Evolutionary conservation across 1,140 invertebrate genomes (phyloP).

Genomic region (Hydropsyche tenuis): DNA sequence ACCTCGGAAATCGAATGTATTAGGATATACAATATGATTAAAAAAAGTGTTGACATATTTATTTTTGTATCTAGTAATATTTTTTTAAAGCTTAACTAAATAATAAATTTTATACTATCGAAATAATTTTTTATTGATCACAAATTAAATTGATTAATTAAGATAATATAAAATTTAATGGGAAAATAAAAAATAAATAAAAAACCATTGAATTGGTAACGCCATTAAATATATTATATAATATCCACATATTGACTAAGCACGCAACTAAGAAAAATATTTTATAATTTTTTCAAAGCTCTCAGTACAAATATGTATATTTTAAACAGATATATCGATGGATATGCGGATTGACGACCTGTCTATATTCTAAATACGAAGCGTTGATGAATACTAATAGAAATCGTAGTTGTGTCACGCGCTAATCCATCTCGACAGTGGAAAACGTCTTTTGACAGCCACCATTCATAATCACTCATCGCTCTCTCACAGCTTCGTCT

Average conservation of each 20-base stretch:
- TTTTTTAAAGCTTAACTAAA: no score
- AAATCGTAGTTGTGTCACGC: constrained; percentile 22
- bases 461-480: constrained; percentile 24
- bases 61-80: no score
- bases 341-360: not conserved
- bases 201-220: no score
- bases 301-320: no score
- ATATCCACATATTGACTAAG: not conserved
- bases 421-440: constrained; percentile 10
- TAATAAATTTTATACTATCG: no score
- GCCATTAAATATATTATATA: not conserved
- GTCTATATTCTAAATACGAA: constrained; percentile 5
- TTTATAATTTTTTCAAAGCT: not conserved
- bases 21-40: no score
- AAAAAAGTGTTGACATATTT: no score
- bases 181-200: no score
- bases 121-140: no score
- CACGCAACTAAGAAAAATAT: not conserved
- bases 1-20: no score
- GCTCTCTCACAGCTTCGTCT: not conserved
- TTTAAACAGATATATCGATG: not conserved
- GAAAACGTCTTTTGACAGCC: constrained; percentile 11
- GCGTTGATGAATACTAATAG: constrained; percentile 19
- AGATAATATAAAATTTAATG: no score
- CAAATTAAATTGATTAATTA: no score